These are phyloP conservation scores for Caenorhabditis uteleia DNA, from an alignment of 2,888 invertebrate genomes.

Conservation along the genomic window DNA sequence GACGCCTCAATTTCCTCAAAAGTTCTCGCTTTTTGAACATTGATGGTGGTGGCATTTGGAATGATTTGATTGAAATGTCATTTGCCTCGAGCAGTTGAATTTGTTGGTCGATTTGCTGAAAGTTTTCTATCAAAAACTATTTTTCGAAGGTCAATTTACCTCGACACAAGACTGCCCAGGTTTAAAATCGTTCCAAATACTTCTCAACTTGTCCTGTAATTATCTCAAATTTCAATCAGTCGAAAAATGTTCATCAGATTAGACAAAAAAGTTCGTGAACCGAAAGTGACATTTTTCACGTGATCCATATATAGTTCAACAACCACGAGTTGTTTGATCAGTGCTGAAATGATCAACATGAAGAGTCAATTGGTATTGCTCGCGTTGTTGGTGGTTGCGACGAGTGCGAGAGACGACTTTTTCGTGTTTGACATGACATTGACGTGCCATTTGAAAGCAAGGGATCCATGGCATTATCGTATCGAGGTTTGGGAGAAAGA, in stretches of 20 bases:
- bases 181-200: constrained; percentile 38
- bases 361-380: too few relatives aligned
- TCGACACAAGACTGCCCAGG: constrained; percentile 31
- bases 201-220: constrained; percentile 35
- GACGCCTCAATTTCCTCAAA: constrained; percentile 35
- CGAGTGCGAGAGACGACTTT: too few relatives aligned
- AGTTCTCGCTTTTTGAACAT: constrained; percentile 40
- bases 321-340: too few relatives aligned
- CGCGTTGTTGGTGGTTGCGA: too few relatives aligned
- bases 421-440: too few relatives aligned
- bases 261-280: too few relatives aligned
- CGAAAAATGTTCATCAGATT: too few relatives aligned
- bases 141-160: not conserved
- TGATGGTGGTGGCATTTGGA: constrained; percentile 47
- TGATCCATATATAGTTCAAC: too few relatives aligned
- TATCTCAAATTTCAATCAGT: constrained; percentile 1
- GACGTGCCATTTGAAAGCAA: too few relatives aligned
- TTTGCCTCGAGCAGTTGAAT: constrained; percentile 38
- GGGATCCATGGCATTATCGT: constrained; percentile 6
- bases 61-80: constrained; percentile 26
- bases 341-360: too few relatives aligned
- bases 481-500: constrained; percentile 4
- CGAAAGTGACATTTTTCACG: too few relatives aligned
- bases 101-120: constrained; percentile 40
- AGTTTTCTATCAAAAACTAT: not conserved